Evolutionary conservation across 2,888 invertebrate genomes (phyloP).

Genomic region (Tiphia femorata): DNA sequence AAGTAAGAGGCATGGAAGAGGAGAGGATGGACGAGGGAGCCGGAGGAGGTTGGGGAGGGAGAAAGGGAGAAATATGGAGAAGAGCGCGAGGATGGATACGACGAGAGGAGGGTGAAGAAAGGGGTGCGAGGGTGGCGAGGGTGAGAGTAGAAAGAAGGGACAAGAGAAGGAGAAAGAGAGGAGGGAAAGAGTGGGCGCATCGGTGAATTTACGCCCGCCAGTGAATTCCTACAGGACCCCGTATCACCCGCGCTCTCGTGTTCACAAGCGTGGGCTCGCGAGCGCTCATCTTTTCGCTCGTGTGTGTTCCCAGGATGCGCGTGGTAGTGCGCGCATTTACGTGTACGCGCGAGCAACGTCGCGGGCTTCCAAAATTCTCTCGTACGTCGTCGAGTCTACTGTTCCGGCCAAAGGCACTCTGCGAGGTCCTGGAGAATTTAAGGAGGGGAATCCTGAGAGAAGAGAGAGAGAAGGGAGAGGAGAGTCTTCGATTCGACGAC

Average conservation of each 20-base stretch:
- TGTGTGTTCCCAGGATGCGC: neutral
- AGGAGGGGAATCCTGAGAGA: too few species aligned
- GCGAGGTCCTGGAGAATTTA: neutral
- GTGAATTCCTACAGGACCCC: constrained; percentile 64
- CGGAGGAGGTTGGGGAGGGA: neutral
- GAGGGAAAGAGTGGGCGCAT: constrained; percentile 16
- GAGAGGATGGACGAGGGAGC: neutral
- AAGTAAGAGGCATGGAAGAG: neutral
- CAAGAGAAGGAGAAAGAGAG: constrained; percentile 7
- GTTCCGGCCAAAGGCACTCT: neutral
- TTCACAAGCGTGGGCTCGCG: constrained; percentile 15
- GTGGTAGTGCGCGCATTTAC: neutral
- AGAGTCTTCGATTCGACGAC: too few species aligned
- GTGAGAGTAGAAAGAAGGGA: constrained; percentile 9
- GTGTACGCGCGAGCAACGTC: neutral
- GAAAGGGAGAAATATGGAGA: neutral
- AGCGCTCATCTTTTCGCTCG: too few species aligned
- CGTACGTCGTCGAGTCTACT: neutral
- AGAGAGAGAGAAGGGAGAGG: too few species aligned
- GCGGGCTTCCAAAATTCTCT: neutral
- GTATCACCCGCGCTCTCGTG: constrained; percentile 55
- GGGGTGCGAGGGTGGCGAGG: constrained; percentile 2
- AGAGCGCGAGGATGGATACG: constrained; percentile 17
- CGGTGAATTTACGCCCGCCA: constrained; percentile 62
- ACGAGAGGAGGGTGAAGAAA: constrained; percentile 24